Base-by-base conservation (phyloP, 2,113 vertebrate genomes). In the Trematocara unimaculatum region DNA sequence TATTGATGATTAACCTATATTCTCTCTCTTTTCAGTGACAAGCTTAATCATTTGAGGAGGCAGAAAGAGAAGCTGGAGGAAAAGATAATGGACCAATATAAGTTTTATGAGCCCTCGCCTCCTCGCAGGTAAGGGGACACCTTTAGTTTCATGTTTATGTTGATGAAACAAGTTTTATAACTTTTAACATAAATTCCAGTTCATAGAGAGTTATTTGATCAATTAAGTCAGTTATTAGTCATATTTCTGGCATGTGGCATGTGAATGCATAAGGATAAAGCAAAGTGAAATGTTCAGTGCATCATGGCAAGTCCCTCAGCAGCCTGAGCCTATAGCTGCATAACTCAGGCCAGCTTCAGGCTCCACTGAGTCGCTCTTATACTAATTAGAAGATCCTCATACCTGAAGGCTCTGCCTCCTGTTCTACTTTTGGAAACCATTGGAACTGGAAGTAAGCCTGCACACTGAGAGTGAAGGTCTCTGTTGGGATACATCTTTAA, bases 11-110 rank as follows among this genome's bases (percentile, higher is more conserved):
- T 23, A 84, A 5, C 35, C 54, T 53, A 18, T 33, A 6, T 0
- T 13, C 45, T 47, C 7, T 8, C 8, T 86, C 10, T 82, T 82
- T 56, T 95, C 91, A 99, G 99, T 93, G 99, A 99, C 96, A 99
- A 99, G 82, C 96, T 99, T 18, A 98, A 99, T 93, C 98, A 99
- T 92, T 95, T 99, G 83, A 97, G 99, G 92, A 95, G 99, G 88
- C 99, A 99, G 92, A 99, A 99, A 90, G 99, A 99, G 93, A 99
- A 99, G 92, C 92, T 99, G 90, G 99, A 99, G 95, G 99, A 99
- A 94, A 99, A 99, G 95, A 99, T 99, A 92, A 99, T 99, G 99
- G 99, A 99, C 95, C 99, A 99, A 81, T 99, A 99, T 89, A 99
- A 98, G 89, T 99, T 99, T 91, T 99, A 99, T 84, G 98, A 99